Evolutionary conservation across 2,888 invertebrate genomes (phyloP).

Genomic region (Beris morrisii): DNA sequence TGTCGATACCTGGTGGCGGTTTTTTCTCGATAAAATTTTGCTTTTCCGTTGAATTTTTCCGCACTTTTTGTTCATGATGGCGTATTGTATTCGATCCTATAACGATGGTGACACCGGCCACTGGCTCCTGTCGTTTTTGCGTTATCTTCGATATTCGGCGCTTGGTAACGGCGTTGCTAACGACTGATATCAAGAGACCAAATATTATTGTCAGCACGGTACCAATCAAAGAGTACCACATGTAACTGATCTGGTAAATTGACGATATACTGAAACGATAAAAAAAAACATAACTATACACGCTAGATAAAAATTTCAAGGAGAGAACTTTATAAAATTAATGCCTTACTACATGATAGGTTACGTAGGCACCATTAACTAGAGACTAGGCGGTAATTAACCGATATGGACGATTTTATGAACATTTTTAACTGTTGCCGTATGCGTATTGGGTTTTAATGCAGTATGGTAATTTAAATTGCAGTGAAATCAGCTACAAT

Average conservation of each 20-base stretch:
- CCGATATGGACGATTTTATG: too few relatives aligned
- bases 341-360: background rate
- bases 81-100: background rate
- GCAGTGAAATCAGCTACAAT: too few relatives aligned
- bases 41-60: constrained; percentile 1
- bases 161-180: constrained; percentile 57
- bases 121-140: constrained; percentile 35
- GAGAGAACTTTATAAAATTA: background rate
- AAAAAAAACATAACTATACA: background rate
- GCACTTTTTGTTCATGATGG: background rate
- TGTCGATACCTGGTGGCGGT: constrained; percentile 47
- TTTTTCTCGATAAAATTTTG: background rate
- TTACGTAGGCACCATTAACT: too few relatives aligned
- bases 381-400: too few relatives aligned
- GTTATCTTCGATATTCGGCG: constrained; percentile 49
- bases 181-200: constrained; percentile 72
- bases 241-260: constrained; percentile 78
- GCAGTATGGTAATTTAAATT: too few relatives aligned
- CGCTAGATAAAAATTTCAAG: background rate
- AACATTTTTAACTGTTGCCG: too few relatives aligned
- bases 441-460: too few relatives aligned
- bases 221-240: constrained; percentile 88
- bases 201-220: constrained; percentile 71
- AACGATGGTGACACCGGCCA: constrained; percentile 11
- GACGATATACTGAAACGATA: constrained; percentile 50